Evolutionary conservation across 35 echinoderm and acorn worm genomes (phyloP), one percentile per base, ranked within the genome.

Genomic region (Ophioderma brevispina): DNA sequence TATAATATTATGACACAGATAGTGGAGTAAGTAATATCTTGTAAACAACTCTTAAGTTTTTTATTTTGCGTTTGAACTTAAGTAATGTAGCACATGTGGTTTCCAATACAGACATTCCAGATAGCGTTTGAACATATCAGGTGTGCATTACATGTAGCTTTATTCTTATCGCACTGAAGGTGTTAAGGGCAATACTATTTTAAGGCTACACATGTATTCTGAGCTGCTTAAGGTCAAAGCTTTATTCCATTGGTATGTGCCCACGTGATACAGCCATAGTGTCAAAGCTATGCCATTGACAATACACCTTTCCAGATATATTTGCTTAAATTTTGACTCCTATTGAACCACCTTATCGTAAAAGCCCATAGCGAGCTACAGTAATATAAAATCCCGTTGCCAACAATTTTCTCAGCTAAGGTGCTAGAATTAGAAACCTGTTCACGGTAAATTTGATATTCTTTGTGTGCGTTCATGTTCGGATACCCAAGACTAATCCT

Each of bases 361-460:
- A 30, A 70, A 70, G 59, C 59, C 28, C 3, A 70, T 25, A 70
- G 59, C 59, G 4, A 8, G 59, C 10, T 25, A 70, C 59, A 15
- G 59, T 70, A 70, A 70, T 70, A 70, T 70, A 70, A 70, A 70
- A 70, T 70, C 59, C 28, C 59, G 28, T 30, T 13, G 23, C 59
- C 28, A 70, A 70, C 59, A 6, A 70, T 70, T 70, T 70, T 70
- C 59, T 70, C 59, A 70, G 59, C 59, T 70, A 70, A 70, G 59
- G 59, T 70, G 59, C 23, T 70, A 70, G 59, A 70, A 70, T 70
- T 70, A 70, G 59, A 70, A 70, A 70, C 59, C 59, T 13, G 63
- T 63, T 85, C 83, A 85, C 52, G 63, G 50, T 85, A 85, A 85
- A 85, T 85, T 85, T 85, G 83, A 85, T 59, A 59, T 85, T 85